Evolutionary conservation across 2,113 vertebrate genomes (phyloP), one percentile per base, ranked within the genome.

Genomic region (Solea senegalensis): DNA sequence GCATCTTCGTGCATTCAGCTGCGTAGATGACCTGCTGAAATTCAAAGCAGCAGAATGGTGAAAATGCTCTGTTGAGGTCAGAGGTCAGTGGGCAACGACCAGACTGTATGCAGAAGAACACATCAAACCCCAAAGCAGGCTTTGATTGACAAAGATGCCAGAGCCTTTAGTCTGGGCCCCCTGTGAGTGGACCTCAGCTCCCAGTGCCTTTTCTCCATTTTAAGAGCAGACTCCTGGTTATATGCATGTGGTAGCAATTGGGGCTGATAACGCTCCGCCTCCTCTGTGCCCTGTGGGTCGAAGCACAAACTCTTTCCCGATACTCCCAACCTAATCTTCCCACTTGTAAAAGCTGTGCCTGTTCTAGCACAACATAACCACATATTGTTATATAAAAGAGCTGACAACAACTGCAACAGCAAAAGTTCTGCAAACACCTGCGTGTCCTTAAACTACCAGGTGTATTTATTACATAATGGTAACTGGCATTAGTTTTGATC

Each of bases 231-330:
- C 73, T 73, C 46, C 62, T 62, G 63, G 69, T 86, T 74, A 71
- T 46, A 45, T 58, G 45, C 90, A 92, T 86, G 79, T 91, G 91
- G 87, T 82, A 80, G 82, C 73, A 88, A 89, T 92, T 90, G 62
- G 46, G 68, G 74, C 69, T 70, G 74, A 68, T 82, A 80, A 82
- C 76, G 50, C 57, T 72, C 70, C 76, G 1, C 57, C 78, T 64
- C 53, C 43, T 14, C 34, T 55, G 51, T 61, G 65, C 75, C 73
- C 72, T 13, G 62, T 52, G 74, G 70, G 65, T 77, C 66, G 50
- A 44, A 50, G 52, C 41, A 74, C 57, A 72, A 82, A 61, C 80
- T 65, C 55, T 49, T 70, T 66, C 60, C 74, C 56, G 10, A 21
- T 39, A 39, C 70, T 62, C 74, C 49, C 73, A 49, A 58, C 48